Percentiles rank a stretch among this genome's conserved stretches.
Conservation (phyloP, 1,140 invertebrate species). For the Leptinotarsa lineolata region DNA sequence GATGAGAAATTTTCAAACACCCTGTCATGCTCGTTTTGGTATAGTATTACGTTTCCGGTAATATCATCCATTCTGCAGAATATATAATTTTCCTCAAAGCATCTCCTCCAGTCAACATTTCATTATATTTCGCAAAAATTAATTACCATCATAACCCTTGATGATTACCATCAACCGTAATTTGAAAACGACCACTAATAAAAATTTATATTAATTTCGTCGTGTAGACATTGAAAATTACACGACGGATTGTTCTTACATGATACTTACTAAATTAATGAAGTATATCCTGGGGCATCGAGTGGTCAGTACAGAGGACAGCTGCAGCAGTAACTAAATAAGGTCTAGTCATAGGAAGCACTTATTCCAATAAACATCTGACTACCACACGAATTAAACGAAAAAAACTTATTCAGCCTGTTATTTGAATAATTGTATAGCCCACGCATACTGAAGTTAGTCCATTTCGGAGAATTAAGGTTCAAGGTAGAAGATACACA, state of each 20-base stretch:
- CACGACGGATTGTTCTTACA: conserved; percentile 11
- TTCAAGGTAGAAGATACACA: neutral
- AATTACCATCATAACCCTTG: conserved; percentile 8
- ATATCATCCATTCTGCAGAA: too few relatives aligned
- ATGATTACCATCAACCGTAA: conserved; percentile 9
- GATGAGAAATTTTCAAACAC: too few relatives aligned
- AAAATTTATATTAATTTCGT: conserved; percentile 12
- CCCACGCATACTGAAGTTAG: conserved; percentile 13
- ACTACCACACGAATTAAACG: conserved; percentile 11
- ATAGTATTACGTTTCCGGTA: too few relatives aligned
- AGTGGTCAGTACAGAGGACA: conserved; percentile 8
- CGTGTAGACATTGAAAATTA: conserved; percentile 19
- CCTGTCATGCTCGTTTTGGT: too few relatives aligned
- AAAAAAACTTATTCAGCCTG: conserved; percentile 9
- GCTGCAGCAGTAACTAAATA: neutral
- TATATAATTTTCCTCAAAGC: neutral
- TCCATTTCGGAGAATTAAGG: conserved; percentile 11
- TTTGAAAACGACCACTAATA: conserved; percentile 15
- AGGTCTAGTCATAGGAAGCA: neutral
- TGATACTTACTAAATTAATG: conserved; percentile 22
- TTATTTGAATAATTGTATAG: conserved; percentile 19
- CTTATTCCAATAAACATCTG: conserved; percentile 1
- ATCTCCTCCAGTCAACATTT: neutral
- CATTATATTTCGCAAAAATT: neutral
- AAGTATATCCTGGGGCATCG: conserved; percentile 5